phyloP scores from a whole-genome alignment of 2,113 vertebrate genomes.

The Hypomesus transpacificus region DNA sequence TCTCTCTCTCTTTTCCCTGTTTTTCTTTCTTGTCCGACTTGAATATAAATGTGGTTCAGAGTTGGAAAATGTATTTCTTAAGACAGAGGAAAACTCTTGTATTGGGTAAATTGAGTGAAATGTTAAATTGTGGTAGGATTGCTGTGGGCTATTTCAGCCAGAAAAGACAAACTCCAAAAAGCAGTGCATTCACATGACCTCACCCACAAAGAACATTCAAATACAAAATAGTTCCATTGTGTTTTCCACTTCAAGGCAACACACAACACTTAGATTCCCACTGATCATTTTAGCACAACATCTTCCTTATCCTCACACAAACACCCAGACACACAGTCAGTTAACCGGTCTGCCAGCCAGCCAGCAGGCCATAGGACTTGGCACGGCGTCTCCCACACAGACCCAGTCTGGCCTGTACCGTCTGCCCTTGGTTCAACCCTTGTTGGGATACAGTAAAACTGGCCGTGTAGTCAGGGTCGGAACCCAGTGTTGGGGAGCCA shows the following conservation, averaged over 20 bases:
- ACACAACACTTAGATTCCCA: not conserved
- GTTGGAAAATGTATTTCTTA: not conserved
- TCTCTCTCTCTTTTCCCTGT: not conserved
- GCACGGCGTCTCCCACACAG: conserved; percentile 10
- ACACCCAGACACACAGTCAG: not conserved
- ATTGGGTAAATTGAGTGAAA: too few species aligned
- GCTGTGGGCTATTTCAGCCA: too few species aligned
- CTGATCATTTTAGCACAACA: not conserved
- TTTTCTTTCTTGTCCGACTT: not conserved
- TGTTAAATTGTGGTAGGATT: too few species aligned
- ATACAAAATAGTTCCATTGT: not conserved
- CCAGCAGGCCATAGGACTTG: not conserved
- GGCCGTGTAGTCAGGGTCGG: conserved; percentile 10
- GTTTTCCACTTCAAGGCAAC: not conserved
- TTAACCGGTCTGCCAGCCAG: not conserved
- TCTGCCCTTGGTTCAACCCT: conserved; percentile 1
- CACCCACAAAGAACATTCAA: not conserved
- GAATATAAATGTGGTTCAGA: not conserved
- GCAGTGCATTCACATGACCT: not conserved
- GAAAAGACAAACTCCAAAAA: not conserved
- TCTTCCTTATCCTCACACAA: not conserved
- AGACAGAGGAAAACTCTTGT: too few species aligned
- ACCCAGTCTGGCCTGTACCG: conserved; percentile 3
- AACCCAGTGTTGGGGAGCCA: conserved; percentile 28
- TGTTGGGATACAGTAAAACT: not conserved